phyloP scores from a whole-genome alignment of 2,888 invertebrate species.

The Thymelicus sylvestris region DNA sequence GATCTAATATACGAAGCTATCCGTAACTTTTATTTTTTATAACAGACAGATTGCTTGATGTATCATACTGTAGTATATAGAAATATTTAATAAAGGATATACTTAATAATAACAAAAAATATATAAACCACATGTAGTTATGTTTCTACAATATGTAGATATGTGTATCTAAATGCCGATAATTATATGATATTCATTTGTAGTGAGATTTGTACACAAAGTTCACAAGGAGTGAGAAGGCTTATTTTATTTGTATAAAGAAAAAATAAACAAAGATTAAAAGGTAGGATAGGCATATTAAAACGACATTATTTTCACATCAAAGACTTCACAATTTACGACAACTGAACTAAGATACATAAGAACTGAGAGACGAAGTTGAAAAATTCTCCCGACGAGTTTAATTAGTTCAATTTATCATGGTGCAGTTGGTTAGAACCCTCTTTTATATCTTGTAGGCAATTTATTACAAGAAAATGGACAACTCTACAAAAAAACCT shows the following conservation, averaged over 20 bases:
- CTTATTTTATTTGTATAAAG: too few relatives aligned
- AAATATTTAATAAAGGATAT: background rate
- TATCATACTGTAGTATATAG: background rate
- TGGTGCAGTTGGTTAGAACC: conserved; percentile 17
- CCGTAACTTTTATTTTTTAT: conserved; percentile 45
- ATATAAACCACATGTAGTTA: too few relatives aligned
- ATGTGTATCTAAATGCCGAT: too few relatives aligned
- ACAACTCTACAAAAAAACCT: background rate
- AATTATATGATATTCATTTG: too few relatives aligned
- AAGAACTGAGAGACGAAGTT: conserved; percentile 19
- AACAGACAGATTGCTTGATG: conserved; percentile 37
- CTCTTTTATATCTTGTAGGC: conserved; percentile 22
- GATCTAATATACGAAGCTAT: conserved; percentile 42
- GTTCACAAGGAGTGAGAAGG: too few relatives aligned
- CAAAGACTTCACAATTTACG: conserved; percentile 8
- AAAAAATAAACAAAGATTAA: too few relatives aligned
- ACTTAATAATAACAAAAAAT: too few relatives aligned
- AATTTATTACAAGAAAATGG: conserved; percentile 9
- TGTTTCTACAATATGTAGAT: too few relatives aligned
- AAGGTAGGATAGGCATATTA: too few relatives aligned
- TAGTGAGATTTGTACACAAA: too few relatives aligned
- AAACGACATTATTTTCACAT: background rate
- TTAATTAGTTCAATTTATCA: conserved; percentile 32
- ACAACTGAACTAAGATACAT: conserved; percentile 21
- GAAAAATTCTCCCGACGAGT: conserved; percentile 27